phyloP scores from a whole-genome alignment of 2,888 invertebrate species.

The Cataglyphis rosenhaueri region DNA sequence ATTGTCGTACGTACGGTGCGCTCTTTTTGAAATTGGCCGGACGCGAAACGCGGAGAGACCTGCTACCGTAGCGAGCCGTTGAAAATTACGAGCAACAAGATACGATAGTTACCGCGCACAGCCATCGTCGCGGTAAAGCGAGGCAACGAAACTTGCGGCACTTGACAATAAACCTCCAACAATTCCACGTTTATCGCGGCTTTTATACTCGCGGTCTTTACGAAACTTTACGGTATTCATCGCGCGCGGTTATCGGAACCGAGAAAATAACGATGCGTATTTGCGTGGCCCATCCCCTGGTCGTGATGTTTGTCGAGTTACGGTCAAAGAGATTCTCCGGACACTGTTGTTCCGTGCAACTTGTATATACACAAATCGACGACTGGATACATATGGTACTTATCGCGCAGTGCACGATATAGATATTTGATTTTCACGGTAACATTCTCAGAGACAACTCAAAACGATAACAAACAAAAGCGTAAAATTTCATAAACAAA shows the following conservation, averaged over 20 bases:
- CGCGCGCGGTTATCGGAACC: constrained; percentile 62
- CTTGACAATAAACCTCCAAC: constrained; percentile 60
- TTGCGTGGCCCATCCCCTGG: not conserved
- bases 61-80: constrained; percentile 10
- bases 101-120: constrained; percentile 26
- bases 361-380: constrained; percentile 7
- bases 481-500: not conserved
- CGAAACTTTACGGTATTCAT: constrained; percentile 59
- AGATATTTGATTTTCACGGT: constrained; percentile 1
- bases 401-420: not conserved
- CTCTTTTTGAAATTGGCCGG: constrained; percentile 38
- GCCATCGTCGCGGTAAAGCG: constrained; percentile 44
- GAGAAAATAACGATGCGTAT: constrained; percentile 52
- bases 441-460: not conserved
- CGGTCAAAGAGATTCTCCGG: constrained; percentile 17
- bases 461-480: not conserved
- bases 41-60: not conserved
- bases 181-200: constrained; percentile 67
- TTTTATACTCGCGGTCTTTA: constrained; percentile 57
- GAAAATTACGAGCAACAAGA: constrained; percentile 51
- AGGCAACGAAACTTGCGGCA: constrained; percentile 49
- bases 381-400: constrained; percentile 7
- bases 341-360: constrained; percentile 7
- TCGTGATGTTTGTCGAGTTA: constrained; percentile 26
- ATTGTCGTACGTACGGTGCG: not conserved